Evolutionary conservation across 1,140 invertebrate genomes (phyloP), one percentile per base, ranked within the genome.

Genomic region (Drosophila yakuba): DNA sequence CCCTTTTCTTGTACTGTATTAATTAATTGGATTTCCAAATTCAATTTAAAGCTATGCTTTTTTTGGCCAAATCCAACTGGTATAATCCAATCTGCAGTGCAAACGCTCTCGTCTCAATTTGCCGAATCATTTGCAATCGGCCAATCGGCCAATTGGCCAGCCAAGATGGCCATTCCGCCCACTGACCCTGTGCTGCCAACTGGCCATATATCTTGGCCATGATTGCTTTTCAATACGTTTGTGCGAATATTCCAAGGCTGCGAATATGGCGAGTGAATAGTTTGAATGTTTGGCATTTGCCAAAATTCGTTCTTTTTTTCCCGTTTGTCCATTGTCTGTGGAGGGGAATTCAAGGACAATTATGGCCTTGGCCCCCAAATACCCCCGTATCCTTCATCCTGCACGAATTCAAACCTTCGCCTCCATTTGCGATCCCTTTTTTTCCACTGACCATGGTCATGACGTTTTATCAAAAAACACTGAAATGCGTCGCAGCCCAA

Each of bases 321-420:
- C 32, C 14, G 32, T 2, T 32, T 32, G n/a, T 35, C 28, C 28
- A n/a, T 35, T 51, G 61, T 66, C 58, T 67, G 32, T 35, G 48
- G 44, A 45, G 54, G 48, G 52, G 58, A 77, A 74, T 77, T 77
- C 74, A 77, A 77, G 74, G 74, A 68, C 74, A 77, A 68, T 77
- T 77, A 77, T 56, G 41, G 12, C 35, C 23, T 23, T 35, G 32
- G 32, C 32, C 32, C 32, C 32, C 7, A 28, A 32, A n/a, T 8
- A 44, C 8, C 2, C 7, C 20, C 20, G 3, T 6, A 14, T 44
- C 41, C 38, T 17, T 15, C 39, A 74, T 20, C 14, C 47, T 10
- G 45, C 14, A n/a, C 23, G 23, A 43, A 28, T 25, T 20, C 38
- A 36, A 58, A 35, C 48, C 41, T 35, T 44, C 52, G 47, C 56